Base-by-base conservation (phyloP, 2,888 invertebrate genomes). In the Philopedon plagiatum region DNA sequence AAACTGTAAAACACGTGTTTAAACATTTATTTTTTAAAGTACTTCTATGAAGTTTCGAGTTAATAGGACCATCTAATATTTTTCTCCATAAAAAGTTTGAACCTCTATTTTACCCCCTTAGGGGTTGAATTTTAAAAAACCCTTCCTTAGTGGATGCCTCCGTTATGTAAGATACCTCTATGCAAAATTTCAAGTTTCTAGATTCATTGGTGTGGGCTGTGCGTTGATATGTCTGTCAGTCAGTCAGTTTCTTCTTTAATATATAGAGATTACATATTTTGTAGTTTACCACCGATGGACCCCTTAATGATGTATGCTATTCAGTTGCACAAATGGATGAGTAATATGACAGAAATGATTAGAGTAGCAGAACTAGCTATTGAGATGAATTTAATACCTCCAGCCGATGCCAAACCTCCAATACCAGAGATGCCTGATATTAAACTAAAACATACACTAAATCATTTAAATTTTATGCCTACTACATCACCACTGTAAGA, bases 251-350 rank as follows among this genome's bases (percentile, higher is more conserved):
- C 21, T 4, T 1, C 23, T 5, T 23, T 1, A 11, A 49, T 2
- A 23, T 8, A 7, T 13, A 8, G 46, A 4, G 1, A 46, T 64
- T 37, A 19, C 49, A 19, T 18, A 26, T 8, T 77, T 80, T 54
- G n/a, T 66, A 85, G 85, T 11, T 78, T 85, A 41, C 80, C 82
- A 29, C 77, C 82, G n/a, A 79, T 81, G 78, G 82, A 85, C 75
- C 84, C 84, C 0, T 63, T 83, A 15, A 79, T 85, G 67, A 63
- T 83, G 15, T 80, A 85, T 74, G 80, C 83, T 1, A 84, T 85
- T 46, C 76, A 82, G 8, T 73, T 85, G 23, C 85, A 85, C 69
- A 85, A 85, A 76, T 81, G 85, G 75, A 76, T 79, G 26, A 83
- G 80, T 69, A 79, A 83, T 66, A 81, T 85, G 77, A 80, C 75